phyloP scores from a whole-genome alignment of 2,797 vertebrate genomes.

The Coccyzus lansbergi region DNA sequence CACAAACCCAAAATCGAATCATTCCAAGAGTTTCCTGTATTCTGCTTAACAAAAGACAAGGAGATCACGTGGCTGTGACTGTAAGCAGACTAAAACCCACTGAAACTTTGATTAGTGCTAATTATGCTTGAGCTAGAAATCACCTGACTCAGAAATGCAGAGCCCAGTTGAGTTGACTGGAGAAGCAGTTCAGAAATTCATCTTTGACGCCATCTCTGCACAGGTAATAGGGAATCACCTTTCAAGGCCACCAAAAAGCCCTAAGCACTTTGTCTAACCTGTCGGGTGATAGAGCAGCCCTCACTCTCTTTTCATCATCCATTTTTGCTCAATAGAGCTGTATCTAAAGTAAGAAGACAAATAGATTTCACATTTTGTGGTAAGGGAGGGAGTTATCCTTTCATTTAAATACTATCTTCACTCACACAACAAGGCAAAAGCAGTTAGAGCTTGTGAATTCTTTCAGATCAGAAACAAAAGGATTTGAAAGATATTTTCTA shows the following conservation, averaged over 20 bases:
- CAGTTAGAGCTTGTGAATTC: neutral
- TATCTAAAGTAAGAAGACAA: neutral
- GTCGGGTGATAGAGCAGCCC: neutral
- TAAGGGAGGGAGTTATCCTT: neutral
- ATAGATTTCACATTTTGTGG: neutral
- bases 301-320: neutral
- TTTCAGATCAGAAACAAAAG: neutral
- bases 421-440: neutral
- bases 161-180: neutral
- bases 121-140: neutral
- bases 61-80: neutral
- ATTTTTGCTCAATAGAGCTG: neutral
- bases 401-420: neutral
- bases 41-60: neutral
- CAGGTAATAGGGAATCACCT: neutral
- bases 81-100: conserved; percentile 1
- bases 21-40: neutral
- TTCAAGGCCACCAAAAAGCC: neutral
- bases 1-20: neutral
- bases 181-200: conserved; percentile 16
- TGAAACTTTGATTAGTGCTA: neutral
- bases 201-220: conserved; percentile 4
- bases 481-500: neutral
- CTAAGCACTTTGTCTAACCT: neutral
- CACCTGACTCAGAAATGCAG: neutral